Percentiles rank a stretch among this genome's conserved stretches.
phyloP scores from a whole-genome alignment of 2,113 vertebrate species.

The Kryptolebias marmoratus region DNA sequence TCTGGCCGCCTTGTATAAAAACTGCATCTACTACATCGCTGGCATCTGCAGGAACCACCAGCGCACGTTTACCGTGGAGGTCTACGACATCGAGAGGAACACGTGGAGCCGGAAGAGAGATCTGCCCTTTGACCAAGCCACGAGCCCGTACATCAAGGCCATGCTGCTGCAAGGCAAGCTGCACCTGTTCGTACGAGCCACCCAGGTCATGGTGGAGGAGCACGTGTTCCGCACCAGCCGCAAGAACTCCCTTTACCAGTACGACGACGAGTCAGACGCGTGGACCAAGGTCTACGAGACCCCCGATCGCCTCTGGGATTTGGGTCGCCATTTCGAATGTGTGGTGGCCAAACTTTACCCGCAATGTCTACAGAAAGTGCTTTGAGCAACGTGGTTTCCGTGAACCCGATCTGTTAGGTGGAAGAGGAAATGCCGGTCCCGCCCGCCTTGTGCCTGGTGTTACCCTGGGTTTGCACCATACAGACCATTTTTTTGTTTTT shows the following conservation, averaged over 20 bases:
- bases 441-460: slow-evolving; percentile 78
- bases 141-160: slow-evolving; percentile 96
- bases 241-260: slow-evolving; percentile 98
- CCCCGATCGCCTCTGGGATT: slow-evolving; percentile 97
- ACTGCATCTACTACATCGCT: slow-evolving; percentile 96
- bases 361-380: slow-evolving; percentile 99
- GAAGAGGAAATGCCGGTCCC: slow-evolving; percentile 53
- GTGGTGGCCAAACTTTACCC: slow-evolving; percentile 99
- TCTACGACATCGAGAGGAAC: slow-evolving; percentile 94
- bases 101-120: slow-evolving; percentile 92
- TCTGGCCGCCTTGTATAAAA: slow-evolving; percentile 90
- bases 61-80: slow-evolving; percentile 96
- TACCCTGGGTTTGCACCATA: slow-evolving; percentile 68
- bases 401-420: slow-evolving; percentile 47
- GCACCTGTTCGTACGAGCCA: slow-evolving; percentile 96
- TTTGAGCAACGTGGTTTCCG: slow-evolving; percentile 78
- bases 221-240: slow-evolving; percentile 98
- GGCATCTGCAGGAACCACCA: slow-evolving; percentile 97
- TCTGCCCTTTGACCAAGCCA: slow-evolving; percentile 95
- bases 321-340: slow-evolving; percentile 99
- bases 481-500: slow-evolving; percentile 65
- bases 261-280: slow-evolving; percentile 89
- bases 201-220: slow-evolving; percentile 98
- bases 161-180: slow-evolving; percentile 91
- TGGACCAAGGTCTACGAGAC: slow-evolving; percentile 98